Conservation (phyloP, 2,113 vertebrate genomes). For the Uropsilus gracilis region DNA sequence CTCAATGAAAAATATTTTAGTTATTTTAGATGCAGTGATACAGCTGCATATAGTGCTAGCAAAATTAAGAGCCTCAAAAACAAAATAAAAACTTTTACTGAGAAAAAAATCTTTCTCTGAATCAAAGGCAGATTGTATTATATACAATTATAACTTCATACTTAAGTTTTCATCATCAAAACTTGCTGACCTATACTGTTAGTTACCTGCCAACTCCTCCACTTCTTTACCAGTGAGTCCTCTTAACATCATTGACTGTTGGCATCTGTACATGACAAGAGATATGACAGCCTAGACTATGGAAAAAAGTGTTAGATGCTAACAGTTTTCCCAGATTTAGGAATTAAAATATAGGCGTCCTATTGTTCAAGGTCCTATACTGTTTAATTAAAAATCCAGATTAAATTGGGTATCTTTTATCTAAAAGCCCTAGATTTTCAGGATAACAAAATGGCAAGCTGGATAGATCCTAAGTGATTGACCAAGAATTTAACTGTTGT, state of each 20-base stretch:
- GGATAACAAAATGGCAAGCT: background rate
- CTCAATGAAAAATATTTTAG: background rate
- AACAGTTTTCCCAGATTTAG: background rate
- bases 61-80: conserved; percentile 8
- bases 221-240: conserved; percentile 3
- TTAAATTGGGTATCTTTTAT: background rate
- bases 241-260: background rate
- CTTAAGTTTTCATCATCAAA: background rate
- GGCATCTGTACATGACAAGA: background rate
- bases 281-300: background rate
- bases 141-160: background rate
- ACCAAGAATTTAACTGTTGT: background rate
- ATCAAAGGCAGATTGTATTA: background rate
- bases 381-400: conserved; percentile 44
- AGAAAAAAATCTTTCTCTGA: background rate
- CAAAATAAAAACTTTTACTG: background rate
- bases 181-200: background rate
- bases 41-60: background rate
- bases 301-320: background rate
- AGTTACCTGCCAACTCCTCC: background rate
- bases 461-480: background rate
- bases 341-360: background rate
- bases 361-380: background rate
- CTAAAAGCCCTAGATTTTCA: background rate
- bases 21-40: background rate